Evolutionary conservation across 2,888 invertebrate species (phyloP).

Genomic region (Ditula angustiorana): DNA sequence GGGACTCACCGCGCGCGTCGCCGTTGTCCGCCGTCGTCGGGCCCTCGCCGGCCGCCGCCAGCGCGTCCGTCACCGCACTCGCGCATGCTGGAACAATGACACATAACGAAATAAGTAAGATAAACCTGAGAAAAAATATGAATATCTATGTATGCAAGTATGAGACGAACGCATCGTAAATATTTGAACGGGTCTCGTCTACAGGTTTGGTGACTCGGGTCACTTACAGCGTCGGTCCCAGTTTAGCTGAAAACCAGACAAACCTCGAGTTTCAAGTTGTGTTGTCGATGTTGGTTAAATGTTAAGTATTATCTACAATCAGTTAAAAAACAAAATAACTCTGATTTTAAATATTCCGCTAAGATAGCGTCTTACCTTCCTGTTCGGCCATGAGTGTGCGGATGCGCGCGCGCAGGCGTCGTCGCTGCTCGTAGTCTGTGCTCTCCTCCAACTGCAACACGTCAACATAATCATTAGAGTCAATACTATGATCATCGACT

Average conservation of each 20-base stretch:
- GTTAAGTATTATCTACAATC: too few species aligned
- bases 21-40: slow-evolving; percentile 48
- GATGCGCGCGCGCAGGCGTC: slow-evolving; percentile 92
- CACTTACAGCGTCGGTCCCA: too few species aligned
- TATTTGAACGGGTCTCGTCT: too few species aligned
- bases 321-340: too few species aligned
- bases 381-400: slow-evolving; percentile 94
- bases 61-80: slow-evolving; percentile 76
- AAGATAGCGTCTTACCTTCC: slow-evolving; percentile 88
- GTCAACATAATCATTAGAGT: neutral
- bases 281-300: too few species aligned
- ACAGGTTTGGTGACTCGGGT: too few species aligned
- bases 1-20: slow-evolving; percentile 90
- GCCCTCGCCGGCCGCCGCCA: slow-evolving; percentile 69
- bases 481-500: neutral
- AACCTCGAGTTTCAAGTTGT: too few species aligned
- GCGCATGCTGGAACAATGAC: slow-evolving; percentile 67
- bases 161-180: too few species aligned
- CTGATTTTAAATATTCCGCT: too few species aligned
- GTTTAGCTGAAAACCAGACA: too few species aligned
- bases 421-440: slow-evolving; percentile 94
- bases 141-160: neutral
- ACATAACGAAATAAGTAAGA: neutral
- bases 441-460: slow-evolving; percentile 91
- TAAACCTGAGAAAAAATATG: neutral